Evolutionary conservation across 2,113 vertebrate genomes (phyloP), one percentile per base, ranked within the genome.

Genomic region (Polypterus senegalus): DNA sequence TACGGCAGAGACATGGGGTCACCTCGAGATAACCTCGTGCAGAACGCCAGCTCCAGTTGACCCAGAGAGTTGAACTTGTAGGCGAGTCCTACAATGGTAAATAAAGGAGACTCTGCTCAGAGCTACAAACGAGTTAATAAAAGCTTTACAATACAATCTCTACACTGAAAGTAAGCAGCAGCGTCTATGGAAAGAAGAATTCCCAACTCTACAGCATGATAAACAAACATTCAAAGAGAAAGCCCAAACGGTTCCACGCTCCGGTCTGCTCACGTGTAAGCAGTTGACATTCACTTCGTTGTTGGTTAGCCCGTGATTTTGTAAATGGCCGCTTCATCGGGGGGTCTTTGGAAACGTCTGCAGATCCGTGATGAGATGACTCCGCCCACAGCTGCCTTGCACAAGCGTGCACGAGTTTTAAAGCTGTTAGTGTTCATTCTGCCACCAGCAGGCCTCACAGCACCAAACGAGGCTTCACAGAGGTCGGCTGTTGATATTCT

Each of bases 141-240:
- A 8, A 51, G 69, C 61, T 54, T 45, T 49, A 44, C 6, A 64
- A 59, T 61, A 57, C 56, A 51, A 51, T 51, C 49, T 51, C 49
- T 7, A 51, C 49, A 51, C 6, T 57, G 27, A 43, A 44, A 57
- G 9, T 27, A 11, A 44, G 56, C n/a, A 7, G 56, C 27, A 57
- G 56, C 10, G 46, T 27, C 56, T 11, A 11, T 57, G 6, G 6
- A 9, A 57, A 27, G 7, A 27, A 27, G 27, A 27, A 27, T 27
- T 27, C 27, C 27, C 3, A 45, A 44, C 11, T 45, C 43, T 9
- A 6, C 46, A 6, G 56, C 56, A 57, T 45, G 43, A 57, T 7
- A 3, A 44, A 11, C 43, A 57, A 27, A 43, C 27, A 6, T 57
- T 45, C 9, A 57, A 51, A 7, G 49, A 7, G 6, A 51, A 51